Percentiles rank a stretch among this genome's conserved stretches.
These are phyloP conservation scores for Daktulosphaira vitifoliae DNA, from an alignment of 1,140 invertebrate genomes.

Conservation along the genomic window DNA sequence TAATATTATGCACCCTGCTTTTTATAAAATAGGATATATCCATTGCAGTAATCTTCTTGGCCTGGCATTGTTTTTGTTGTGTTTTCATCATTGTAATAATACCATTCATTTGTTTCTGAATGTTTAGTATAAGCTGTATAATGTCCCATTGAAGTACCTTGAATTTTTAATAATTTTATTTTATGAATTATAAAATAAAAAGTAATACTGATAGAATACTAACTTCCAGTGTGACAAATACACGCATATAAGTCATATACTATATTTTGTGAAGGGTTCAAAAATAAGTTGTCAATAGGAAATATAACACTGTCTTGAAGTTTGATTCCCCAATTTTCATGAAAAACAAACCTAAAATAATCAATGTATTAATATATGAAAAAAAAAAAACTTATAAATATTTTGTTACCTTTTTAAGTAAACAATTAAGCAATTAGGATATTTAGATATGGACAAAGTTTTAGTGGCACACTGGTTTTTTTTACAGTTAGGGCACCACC, in stretches of 20 bases:
- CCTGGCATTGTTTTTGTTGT: slow-evolving; percentile 52
- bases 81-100: slow-evolving; percentile 60
- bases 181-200: slow-evolving; percentile 13
- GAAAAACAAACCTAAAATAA: slow-evolving; percentile 57
- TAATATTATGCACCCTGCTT: slow-evolving; percentile 46
- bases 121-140: slow-evolving; percentile 61
- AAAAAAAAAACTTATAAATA: slow-evolving; percentile 3
- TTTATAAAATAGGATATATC: slow-evolving; percentile 62
- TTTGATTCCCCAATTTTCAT: slow-evolving; percentile 59
- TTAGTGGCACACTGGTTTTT: slow-evolving; percentile 61
- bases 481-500: slow-evolving; percentile 60
- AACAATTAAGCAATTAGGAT: slow-evolving; percentile 61
- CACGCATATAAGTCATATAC: slow-evolving; percentile 59
- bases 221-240: slow-evolving; percentile 64
- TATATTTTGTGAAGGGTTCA: slow-evolving; percentile 41
- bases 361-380: slow-evolving; percentile 3
- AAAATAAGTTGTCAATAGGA: slow-evolving; percentile 48
- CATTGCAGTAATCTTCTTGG: slow-evolving; percentile 56
- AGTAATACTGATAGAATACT: slow-evolving; percentile 35
- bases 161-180: slow-evolving; percentile 39
- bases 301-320: slow-evolving; percentile 59
- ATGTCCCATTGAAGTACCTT: slow-evolving; percentile 58
- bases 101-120: slow-evolving; percentile 53
- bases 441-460: slow-evolving; percentile 59
- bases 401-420: slow-evolving; percentile 56